These are phyloP conservation scores for Halcyon badia DNA, from an alignment of 2,797 vertebrate species.

Conservation along the genomic window DNA sequence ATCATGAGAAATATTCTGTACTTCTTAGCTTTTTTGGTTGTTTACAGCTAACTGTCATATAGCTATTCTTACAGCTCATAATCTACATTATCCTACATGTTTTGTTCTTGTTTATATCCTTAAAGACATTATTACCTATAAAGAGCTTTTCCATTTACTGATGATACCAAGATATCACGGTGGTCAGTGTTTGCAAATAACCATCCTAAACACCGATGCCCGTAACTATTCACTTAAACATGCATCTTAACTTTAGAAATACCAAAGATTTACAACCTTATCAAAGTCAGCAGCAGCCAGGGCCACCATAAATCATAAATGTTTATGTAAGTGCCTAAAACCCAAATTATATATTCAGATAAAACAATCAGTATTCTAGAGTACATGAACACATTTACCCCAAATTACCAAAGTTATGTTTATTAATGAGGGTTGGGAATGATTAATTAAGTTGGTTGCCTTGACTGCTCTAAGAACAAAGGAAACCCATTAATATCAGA, in stretches of 20 bases:
- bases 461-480: not conserved
- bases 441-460: not conserved
- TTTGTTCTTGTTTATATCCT: not conserved
- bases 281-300: not conserved
- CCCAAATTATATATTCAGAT: not conserved
- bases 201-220: not conserved
- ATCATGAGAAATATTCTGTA: not conserved
- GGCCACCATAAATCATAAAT: not conserved
- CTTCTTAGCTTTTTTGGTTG: not conserved
- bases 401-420: not conserved
- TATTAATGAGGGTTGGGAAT: not conserved
- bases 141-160: not conserved
- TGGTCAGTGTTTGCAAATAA: not conserved
- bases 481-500: not conserved
- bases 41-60: not conserved
- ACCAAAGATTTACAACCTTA: not conserved
- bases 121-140: not conserved
- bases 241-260: not conserved
- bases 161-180: not conserved
- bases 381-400: not conserved
- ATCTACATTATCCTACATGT: not conserved
- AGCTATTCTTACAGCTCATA: not conserved
- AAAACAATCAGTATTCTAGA: not conserved
- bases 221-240: not conserved
- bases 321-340: not conserved